Conservation (phyloP, 1,140 invertebrate species). For the Papilio dardanus region DNA sequence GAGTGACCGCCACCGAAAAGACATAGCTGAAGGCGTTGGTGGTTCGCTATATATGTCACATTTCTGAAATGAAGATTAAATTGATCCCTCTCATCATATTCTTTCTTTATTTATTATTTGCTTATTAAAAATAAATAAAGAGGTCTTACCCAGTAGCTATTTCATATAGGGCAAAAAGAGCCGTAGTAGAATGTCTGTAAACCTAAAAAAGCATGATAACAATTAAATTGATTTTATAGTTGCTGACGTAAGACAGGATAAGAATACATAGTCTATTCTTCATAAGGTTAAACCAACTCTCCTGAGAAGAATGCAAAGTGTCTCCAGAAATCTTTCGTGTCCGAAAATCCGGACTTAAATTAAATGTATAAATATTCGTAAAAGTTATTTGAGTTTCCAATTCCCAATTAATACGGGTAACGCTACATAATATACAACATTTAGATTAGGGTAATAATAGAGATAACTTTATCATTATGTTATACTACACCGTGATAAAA, state of each 20-base stretch:
- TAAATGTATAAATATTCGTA: slow-evolving; percentile 20
- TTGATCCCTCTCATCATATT: not conserved
- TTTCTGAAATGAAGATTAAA: slow-evolving; percentile 58
- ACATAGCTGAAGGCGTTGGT: slow-evolving; percentile 81
- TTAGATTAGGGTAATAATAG: slow-evolving; percentile 19
- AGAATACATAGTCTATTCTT: too few relatives aligned
- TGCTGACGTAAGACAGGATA: not conserved
- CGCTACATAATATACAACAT: slow-evolving; percentile 9
- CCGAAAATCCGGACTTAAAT: not conserved
- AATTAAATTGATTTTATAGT: slow-evolving; percentile 15
- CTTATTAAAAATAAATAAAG: slow-evolving; percentile 37
- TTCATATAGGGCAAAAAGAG: slow-evolving; percentile 83
- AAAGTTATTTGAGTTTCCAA: slow-evolving; percentile 21
- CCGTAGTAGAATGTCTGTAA: slow-evolving; percentile 85
- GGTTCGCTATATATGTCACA: slow-evolving; percentile 74
- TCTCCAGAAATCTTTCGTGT: not conserved
- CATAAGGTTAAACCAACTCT: not conserved
- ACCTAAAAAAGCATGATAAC: slow-evolving; percentile 75
- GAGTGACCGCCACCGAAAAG: slow-evolving; percentile 85
- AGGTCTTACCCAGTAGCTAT: slow-evolving; percentile 77
- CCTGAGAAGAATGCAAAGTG: too few relatives aligned
- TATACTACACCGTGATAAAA: slow-evolving; percentile 30
- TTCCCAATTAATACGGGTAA: not conserved
- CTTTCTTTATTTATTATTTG: not conserved
- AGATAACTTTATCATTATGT: slow-evolving; percentile 21